Evolutionary conservation across 2,797 vertebrate species (phyloP), one percentile per base, ranked within the genome.

Genomic region (Poecilia wingei): DNA sequence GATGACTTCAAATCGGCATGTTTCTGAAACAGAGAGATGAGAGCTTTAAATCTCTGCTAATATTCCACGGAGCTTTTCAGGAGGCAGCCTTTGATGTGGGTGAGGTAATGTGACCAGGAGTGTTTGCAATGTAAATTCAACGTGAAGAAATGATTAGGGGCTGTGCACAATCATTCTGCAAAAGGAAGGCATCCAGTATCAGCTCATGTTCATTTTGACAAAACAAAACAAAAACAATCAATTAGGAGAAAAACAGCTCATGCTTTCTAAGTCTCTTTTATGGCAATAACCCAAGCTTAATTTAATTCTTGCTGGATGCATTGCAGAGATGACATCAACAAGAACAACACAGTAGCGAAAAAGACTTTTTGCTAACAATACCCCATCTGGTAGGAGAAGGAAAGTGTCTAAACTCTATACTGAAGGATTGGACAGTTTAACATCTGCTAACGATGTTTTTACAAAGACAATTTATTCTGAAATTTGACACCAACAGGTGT

Each of bases 111-210:
- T 93, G 93, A 92, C 93, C 90, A 87, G 91, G 92, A 91, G 92
- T 94, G 94, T 94, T 95, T 93, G 95, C 93, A 93, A 94, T 91
- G 93, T 91, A 95, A 95, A 95, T 95, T 92, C 94, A 86, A 90
- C 83, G 55, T 75, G 83, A 57, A 86, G 87, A 91, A 89, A 92
- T 91, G 82, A 88, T 87, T 84, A 84, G 55, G 85, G 88, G 82
- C 90, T 80, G 75, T 72, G 80, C 71, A n/a, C 82, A 82, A 77
- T 80, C 22, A 33, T 80, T 80, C 78, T 45, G 84, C 81, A 88
- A 90, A 88, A 82, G 79, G 47, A 84, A 84, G 57, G 69, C 84
- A 77, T 72, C 79, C 84, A 87, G 74, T 87, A 77, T 25, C 1
- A 1, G 53, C 43, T 45, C 70, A 75, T 64, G 49, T 22, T 61